A percentile compares a stretch with the other conserved stretches of the same genome.
Conservation (phyloP, 2,797 vertebrate species). For the Australoheros facetus region DNA sequence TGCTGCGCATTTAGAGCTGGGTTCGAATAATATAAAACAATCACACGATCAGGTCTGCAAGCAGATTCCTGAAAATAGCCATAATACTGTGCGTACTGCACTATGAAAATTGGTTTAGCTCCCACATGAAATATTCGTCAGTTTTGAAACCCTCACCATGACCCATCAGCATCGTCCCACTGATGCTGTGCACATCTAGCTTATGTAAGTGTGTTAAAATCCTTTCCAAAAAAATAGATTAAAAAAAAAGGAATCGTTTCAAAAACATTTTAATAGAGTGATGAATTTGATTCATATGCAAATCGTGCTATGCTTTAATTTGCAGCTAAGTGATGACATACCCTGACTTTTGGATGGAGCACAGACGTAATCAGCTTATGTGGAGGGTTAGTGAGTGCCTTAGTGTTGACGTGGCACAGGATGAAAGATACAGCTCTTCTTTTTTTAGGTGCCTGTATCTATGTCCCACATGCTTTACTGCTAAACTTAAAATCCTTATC, state of each 20-base stretch:
- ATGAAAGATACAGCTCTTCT: slow-evolving; percentile 51
- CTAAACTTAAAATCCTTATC: slow-evolving; percentile 25
- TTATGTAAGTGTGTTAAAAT: slow-evolving; percentile 54
- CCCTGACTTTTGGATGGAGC: slow-evolving; percentile 36
- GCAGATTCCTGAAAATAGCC: slow-evolving; percentile 31
- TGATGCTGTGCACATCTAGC: slow-evolving; percentile 11
- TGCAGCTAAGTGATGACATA: slow-evolving; percentile 47
- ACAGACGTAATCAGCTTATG: slow-evolving; percentile 52
- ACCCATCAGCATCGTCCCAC: slow-evolving; percentile 41
- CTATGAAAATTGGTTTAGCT: slow-evolving; percentile 39
- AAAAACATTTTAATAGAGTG: background rate
- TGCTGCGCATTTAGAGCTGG: background rate
- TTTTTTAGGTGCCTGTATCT: slow-evolving; percentile 34
- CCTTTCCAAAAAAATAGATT: slow-evolving; percentile 2
- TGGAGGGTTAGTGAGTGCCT: background rate
- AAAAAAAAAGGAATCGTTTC: slow-evolving; percentile 19
- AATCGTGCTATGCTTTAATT: slow-evolving; percentile 41
- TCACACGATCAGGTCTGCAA: background rate
- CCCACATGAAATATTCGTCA: slow-evolving; percentile 51
- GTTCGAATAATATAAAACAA: slow-evolving; percentile 2
- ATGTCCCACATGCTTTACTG: slow-evolving; percentile 15
- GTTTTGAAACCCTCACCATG: slow-evolving; percentile 42
- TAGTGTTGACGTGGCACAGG: slow-evolving; percentile 36
- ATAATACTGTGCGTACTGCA: background rate
- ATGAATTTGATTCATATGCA: slow-evolving; percentile 44